These are phyloP conservation scores for Phylloscopus trochiloides DNA, from an alignment of 2,113 vertebrate genomes.

Conservation along the genomic window DNA sequence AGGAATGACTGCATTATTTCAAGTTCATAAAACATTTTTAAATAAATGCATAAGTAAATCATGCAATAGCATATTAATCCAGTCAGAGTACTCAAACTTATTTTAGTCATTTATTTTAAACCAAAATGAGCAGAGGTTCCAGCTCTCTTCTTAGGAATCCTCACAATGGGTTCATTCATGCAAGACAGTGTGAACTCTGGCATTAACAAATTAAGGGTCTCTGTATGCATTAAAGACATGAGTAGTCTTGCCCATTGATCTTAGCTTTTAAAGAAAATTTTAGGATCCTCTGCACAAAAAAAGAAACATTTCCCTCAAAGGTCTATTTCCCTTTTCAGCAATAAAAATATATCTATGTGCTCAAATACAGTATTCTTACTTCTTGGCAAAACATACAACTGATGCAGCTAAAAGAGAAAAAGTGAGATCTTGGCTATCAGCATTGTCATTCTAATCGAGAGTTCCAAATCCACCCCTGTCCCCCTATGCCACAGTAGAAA, in stretches of 20 bases:
- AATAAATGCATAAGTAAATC: background rate
- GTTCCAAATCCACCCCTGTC: background rate
- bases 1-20: conserved; percentile 8
- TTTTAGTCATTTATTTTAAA: background rate
- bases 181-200: background rate
- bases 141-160: background rate
- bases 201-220: background rate
- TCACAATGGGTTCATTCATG: background rate
- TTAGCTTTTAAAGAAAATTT: background rate
- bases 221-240: background rate
- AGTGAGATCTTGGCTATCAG: background rate
- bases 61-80: background rate
- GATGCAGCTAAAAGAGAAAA: background rate
- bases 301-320: background rate
- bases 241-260: background rate
- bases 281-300: background rate
- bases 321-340: background rate
- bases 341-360: background rate
- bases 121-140: background rate
- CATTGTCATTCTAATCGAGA: background rate
- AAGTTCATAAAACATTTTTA: conserved; percentile 10
- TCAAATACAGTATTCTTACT: background rate
- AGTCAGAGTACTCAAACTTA: background rate
- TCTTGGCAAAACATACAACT: background rate
- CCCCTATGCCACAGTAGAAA: background rate